Conservation (phyloP, 2,888 invertebrate species). For the Ectobius pallidus region DNA sequence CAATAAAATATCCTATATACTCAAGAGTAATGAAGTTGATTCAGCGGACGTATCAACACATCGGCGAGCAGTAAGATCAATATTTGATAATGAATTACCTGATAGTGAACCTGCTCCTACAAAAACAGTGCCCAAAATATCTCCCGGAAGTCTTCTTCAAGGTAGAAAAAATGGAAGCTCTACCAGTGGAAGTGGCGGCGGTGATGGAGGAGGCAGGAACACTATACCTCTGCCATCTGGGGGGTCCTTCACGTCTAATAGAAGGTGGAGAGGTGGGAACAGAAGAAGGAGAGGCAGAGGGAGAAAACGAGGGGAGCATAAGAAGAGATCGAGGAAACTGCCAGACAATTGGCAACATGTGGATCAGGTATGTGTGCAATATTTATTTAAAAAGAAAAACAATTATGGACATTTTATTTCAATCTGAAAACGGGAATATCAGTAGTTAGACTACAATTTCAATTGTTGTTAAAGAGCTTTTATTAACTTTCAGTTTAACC, state of each 20-base stretch:
- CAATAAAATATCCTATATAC: background rate
- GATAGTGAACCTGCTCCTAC: slow-evolving; percentile 23
- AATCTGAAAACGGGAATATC: too few species aligned
- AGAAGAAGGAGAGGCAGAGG: slow-evolving; percentile 34
- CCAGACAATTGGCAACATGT: slow-evolving; percentile 30
- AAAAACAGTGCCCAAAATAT: slow-evolving; percentile 17
- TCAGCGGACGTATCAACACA: background rate
- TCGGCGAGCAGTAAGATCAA: slow-evolving; percentile 36
- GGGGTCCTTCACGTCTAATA: background rate
- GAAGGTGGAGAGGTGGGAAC: slow-evolving; percentile 23
- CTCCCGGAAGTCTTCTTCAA: slow-evolving; percentile 29
- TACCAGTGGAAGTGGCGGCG: background rate
- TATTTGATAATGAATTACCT: slow-evolving; percentile 43
- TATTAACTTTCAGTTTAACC: too few species aligned
- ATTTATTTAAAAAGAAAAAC: too few species aligned
- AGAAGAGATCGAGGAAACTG: slow-evolving; percentile 32
- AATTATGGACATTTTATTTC: too few species aligned
- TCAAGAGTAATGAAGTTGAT: background rate
- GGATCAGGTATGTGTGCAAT: slow-evolving; percentile 32
- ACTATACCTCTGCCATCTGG: slow-evolving; percentile 33
- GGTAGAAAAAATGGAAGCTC: background rate
- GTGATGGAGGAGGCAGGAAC: background rate
- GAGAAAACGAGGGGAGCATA: slow-evolving; percentile 34
- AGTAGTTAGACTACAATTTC: too few species aligned
- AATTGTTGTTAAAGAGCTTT: too few species aligned